phyloP scores from a whole-genome alignment of 2,113 vertebrate genomes.

The Phalacrocorax brasilianus region DNA sequence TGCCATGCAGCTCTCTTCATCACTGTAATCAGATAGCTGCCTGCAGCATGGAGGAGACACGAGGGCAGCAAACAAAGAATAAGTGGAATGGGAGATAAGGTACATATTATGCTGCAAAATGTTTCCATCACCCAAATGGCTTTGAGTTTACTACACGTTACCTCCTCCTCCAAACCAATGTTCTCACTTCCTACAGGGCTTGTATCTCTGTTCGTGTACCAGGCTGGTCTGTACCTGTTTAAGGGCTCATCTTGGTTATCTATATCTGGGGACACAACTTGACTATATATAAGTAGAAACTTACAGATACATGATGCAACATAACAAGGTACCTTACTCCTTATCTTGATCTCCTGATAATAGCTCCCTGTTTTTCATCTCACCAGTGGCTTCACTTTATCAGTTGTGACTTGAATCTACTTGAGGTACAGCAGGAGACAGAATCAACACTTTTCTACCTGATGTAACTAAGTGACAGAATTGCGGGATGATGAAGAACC shows the following conservation, averaged over 20 bases:
- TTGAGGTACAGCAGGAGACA: neutral
- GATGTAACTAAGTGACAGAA: neutral
- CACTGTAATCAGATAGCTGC: conserved; percentile 10
- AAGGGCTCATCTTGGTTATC: neutral
- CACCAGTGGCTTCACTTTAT: neutral
- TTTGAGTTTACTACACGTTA: neutral
- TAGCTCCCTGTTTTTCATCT: neutral
- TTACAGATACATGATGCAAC: neutral
- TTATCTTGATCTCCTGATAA: neutral
- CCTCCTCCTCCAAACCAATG: neutral
- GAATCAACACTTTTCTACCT: neutral
- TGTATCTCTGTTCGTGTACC: neutral
- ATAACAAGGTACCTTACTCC: neutral
- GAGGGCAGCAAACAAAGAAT: neutral
- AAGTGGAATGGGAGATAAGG: neutral
- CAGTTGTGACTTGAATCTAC: neutral
- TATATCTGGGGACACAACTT: neutral
- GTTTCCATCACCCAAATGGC: neutral
- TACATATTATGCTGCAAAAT: neutral
- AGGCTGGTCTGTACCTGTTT: neutral
- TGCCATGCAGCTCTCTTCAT: neutral
- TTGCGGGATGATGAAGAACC: neutral
- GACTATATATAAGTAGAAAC: neutral
- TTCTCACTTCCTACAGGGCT: neutral
- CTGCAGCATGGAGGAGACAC: neutral